Evolutionary conservation across 1,140 invertebrate genomes (phyloP).

Genomic region (Dinothrombium tinctorium): DNA sequence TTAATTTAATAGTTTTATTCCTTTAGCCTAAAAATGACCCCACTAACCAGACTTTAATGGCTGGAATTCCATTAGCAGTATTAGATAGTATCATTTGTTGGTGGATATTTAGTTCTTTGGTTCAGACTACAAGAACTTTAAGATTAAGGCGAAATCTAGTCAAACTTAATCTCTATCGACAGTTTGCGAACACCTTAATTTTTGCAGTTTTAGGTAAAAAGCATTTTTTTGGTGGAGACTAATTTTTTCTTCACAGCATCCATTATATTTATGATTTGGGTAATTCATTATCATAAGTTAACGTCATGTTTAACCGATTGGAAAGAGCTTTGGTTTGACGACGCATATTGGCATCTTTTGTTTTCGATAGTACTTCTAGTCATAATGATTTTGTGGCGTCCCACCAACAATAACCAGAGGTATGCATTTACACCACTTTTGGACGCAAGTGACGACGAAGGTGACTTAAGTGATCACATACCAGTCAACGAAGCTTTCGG

Average conservation of each 20-base stretch:
- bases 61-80: slow-evolving; percentile 43
- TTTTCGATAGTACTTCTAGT: slow-evolving; percentile 64
- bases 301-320: slow-evolving; percentile 47
- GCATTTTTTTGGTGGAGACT: slow-evolving; percentile 1
- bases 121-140: slow-evolving; percentile 64
- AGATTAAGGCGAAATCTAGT: slow-evolving; percentile 56
- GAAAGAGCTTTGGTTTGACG: slow-evolving; percentile 74
- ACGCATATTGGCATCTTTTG: slow-evolving; percentile 77
- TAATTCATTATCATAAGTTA: slow-evolving; percentile 43
- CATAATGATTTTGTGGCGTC: slow-evolving; percentile 82
- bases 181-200: slow-evolving; percentile 78
- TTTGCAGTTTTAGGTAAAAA: slow-evolving; percentile 46
- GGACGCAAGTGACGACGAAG: slow-evolving; percentile 49
- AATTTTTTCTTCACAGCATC: slow-evolving; percentile 29
- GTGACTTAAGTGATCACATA: slow-evolving; percentile 22
- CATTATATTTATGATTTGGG: slow-evolving; percentile 74
- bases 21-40: slow-evolving; percentile 35
- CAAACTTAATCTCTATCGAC: slow-evolving; percentile 64
- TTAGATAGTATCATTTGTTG: slow-evolving; percentile 36
- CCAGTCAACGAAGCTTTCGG: slow-evolving; percentile 43
- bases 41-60: slow-evolving; percentile 38
- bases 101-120: slow-evolving; percentile 50
- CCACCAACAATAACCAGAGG: slow-evolving; percentile 78
- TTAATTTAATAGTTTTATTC: slow-evolving; percentile 6
- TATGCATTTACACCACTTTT: slow-evolving; percentile 78